These are phyloP conservation scores for Marmota flaviventris DNA, from an alignment of 2,113 vertebrate genomes.

Conservation along the genomic window DNA sequence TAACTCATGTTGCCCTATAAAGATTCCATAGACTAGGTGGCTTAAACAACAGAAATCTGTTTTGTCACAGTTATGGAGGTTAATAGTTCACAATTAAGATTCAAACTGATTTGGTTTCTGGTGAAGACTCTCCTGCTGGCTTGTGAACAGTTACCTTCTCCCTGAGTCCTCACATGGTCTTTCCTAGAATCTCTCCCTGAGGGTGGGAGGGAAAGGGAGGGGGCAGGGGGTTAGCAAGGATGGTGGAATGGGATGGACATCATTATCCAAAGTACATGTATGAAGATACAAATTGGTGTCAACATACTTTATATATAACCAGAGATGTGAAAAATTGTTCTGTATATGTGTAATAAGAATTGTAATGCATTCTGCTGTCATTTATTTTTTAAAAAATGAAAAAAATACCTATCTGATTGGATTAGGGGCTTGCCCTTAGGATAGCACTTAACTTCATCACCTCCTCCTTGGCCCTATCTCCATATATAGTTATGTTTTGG, in stretches of 20 bases:
- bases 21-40: background rate
- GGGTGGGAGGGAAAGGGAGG: no score
- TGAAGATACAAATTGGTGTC: no score
- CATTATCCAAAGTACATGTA: no score
- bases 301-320: no score
- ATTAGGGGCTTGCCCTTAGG: background rate
- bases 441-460: conserved; percentile 10
- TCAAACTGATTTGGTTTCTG: background rate
- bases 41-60: conserved; percentile 29
- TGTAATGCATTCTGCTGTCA: no score
- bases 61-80: conserved; percentile 5
- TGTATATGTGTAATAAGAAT: no score
- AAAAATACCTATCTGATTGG: background rate
- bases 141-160: background rate
- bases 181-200: background rate
- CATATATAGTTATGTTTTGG: background rate
- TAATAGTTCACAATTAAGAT: background rate
- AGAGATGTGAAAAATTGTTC: no score
- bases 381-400: no score
- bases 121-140: background rate
- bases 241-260: no score
- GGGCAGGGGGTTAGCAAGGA: no score
- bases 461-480: background rate
- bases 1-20: background rate
- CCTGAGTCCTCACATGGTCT: background rate